Evolutionary conservation across 2,888 invertebrate genomes (phyloP), one percentile per base, ranked within the genome.

Genomic region (Zootermopsis nevadensis): DNA sequence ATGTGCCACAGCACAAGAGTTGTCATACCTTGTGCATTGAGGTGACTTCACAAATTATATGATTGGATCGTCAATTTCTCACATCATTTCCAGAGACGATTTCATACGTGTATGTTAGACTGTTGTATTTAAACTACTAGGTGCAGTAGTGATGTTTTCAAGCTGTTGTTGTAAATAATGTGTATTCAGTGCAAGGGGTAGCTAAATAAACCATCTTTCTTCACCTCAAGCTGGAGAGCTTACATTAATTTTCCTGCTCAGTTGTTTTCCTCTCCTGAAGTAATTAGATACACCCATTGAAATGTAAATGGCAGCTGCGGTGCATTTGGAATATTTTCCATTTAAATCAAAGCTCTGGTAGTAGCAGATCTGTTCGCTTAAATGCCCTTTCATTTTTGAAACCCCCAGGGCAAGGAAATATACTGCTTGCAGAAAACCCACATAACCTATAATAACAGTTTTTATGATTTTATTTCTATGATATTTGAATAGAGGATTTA

Each of bases 171-270:
- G 85, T 85, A 85, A 83, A 84, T 83, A 84, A 80, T 84, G 85
- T 84, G 85, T 85, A 84, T 84, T 85, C 85, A 85, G 85, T 83
- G 82, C 85, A 85, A 85, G 85, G 85, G 85, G 85, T 84, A 85
- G 84, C 84, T 82, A 85, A 85, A 85, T 85, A 85, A 82, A 82
- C 67, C 67, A 77, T 35, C 55, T 42, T 82, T 77, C 77, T 82
- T 82, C 82, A 82, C 82, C 79, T 82, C 77, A 48, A 19, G 30
- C 33, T 69, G 79, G 30, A 60, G 7, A 7, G 22, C 19, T 74
- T 24, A 27, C 19, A 33, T 30, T 74, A 38, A 74, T 74, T 74
- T 38, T 38, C 38, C 33, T 69, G 15, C 27, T 60, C 12, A n/a
- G 2, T n/a, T 60, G n/a, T 60, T 60, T 27, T 27, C 60, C 60